Evolutionary conservation across 2,797 vertebrate genomes (phyloP), one percentile per base, ranked within the genome.

Genomic region (Schizopygopsis pylzovi): DNA sequence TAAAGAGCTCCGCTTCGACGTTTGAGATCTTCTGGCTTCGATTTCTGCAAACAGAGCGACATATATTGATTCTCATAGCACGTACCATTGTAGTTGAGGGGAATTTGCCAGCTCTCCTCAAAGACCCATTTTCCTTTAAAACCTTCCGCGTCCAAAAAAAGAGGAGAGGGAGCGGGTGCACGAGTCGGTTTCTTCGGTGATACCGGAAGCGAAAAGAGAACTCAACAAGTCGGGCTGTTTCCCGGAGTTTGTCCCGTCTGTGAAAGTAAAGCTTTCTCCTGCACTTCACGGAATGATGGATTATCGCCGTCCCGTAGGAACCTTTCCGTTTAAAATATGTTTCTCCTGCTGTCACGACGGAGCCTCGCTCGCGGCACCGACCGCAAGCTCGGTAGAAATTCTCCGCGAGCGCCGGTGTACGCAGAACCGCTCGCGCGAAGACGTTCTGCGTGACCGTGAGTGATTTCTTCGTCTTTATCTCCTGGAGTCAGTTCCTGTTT

Each of bases 71-170:
- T 95, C 94, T 93, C 94, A 95, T 91, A 93, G 93, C 95, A 96
- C 96, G 95, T 96, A 96, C 96, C 96, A 96, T 96, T 95, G 94
- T 96, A 95, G 94, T 92, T 94, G 85, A 93, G 94, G 95, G 94
- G 94, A 94, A 92, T 93, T 90, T 95, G 94, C 95, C 96, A 96
- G 95, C 92, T 87, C 92, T 80, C 93, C 94, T 96, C 95, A 96
- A 94, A 96, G 94, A 93, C 94, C 95, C 96, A 95, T 96, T 96
- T 95, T 95, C 75, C 94, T 94, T 94, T 92, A 93, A 95, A 95
- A 94, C 92, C 95, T 95, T 93, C 82, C 91, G 93, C 94, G 94
- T 95, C 94, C 94, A 94, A 94, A 94, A 94, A 93, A 52, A 89
- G 91, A 93, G 93, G 92, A 87, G 92, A 91, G 92, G 89, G 92